Conservation (phyloP, 2,888 invertebrate species). For the Tillus elongatus region DNA sequence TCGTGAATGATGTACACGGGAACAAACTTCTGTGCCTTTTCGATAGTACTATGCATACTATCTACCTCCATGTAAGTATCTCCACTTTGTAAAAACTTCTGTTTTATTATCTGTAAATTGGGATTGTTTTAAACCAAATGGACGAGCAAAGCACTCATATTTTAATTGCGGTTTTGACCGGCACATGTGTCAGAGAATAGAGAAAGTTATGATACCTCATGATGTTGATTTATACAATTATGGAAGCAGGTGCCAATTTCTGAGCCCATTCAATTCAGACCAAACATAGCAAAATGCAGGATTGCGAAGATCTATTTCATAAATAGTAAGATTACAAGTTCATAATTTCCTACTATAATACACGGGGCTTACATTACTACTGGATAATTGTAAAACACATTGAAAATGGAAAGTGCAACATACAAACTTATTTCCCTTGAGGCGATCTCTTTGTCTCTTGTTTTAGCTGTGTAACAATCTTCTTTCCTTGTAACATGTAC, state of each 20-base stretch:
- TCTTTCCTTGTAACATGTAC: neutral
- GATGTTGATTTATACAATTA: no score
- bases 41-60: slow-evolving; percentile 21
- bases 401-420: slow-evolving; percentile 28
- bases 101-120: slow-evolving; percentile 19
- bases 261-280: slow-evolving; percentile 28
- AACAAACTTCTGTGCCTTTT: slow-evolving; percentile 4
- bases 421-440: slow-evolving; percentile 22
- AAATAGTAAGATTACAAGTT: slow-evolving; percentile 30
- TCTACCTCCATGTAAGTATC: slow-evolving; percentile 24
- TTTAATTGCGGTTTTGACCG: slow-evolving; percentile 11
- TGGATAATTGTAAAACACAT: slow-evolving; percentile 28
- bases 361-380: slow-evolving; percentile 24
- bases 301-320: slow-evolving; percentile 27
- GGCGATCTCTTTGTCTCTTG: slow-evolving; percentile 15
- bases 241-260: slow-evolving; percentile 27
- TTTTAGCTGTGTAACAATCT: slow-evolving; percentile 8
- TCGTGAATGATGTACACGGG: slow-evolving; percentile 19
- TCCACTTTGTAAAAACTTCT: slow-evolving; percentile 25
- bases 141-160: slow-evolving; percentile 20
- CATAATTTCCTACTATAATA: slow-evolving; percentile 30
- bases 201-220: slow-evolving; percentile 10
- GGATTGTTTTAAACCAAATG: slow-evolving; percentile 16
- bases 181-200: slow-evolving; percentile 6
- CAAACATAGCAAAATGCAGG: slow-evolving; percentile 26